A percentile compares a stretch with the other conserved stretches of the same genome.
Conservation (phyloP, 2,113 vertebrate species). For the Coptodon bakossiorum region DNA sequence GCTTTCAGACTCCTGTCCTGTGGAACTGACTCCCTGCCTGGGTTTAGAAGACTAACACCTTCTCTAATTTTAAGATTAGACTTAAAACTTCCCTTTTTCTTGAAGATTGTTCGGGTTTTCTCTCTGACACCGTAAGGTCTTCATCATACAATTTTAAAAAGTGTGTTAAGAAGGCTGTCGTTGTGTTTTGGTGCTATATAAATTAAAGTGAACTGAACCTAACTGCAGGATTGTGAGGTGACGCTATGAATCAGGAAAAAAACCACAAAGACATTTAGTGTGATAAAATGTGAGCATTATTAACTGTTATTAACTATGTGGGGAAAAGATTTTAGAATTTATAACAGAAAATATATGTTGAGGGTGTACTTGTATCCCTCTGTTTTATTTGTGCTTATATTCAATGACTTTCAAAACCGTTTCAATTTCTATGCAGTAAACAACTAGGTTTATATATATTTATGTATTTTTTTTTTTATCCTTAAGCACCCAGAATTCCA, state of each 20-base stretch:
- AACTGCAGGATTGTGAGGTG: no score
- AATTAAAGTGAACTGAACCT: background rate
- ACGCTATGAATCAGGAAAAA: no score
- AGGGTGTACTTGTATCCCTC: background rate
- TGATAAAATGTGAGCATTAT: no score
- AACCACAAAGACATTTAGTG: no score
- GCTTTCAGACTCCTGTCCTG: background rate
- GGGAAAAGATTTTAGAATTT: no score
- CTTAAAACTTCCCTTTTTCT: background rate
- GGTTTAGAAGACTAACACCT: background rate
- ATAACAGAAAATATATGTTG: no score
- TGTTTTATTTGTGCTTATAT: background rate
- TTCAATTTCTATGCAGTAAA: background rate
- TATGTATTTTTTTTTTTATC: background rate
- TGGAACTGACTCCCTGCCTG: background rate
- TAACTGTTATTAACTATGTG: no score
- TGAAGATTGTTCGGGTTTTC: background rate
- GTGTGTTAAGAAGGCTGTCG: background rate
- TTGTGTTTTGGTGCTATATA: background rate
- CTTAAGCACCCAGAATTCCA: slow-evolving; percentile 87
- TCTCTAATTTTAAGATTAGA: background rate
- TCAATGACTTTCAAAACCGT: background rate
- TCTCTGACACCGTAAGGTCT: background rate
- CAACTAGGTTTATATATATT: no score
- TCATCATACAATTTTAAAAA: background rate